A percentile compares a stretch with the other conserved stretches of the same genome.
Conservation (phyloP, 2,113 vertebrate genomes). For the Rhea pennata region DNA sequence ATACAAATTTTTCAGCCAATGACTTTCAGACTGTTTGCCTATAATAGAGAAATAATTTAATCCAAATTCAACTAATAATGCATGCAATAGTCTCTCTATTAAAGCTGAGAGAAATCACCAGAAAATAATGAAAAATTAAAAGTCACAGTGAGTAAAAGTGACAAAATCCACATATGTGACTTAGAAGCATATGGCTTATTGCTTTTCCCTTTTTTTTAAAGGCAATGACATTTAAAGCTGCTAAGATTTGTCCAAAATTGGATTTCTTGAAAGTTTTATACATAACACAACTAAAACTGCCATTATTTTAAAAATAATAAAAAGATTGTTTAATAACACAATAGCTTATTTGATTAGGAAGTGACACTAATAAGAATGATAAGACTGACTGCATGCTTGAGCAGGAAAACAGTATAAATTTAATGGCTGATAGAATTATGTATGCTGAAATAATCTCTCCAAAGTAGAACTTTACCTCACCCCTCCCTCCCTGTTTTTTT, state of each 20-base stretch:
- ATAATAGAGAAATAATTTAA: not conserved
- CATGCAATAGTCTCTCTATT: not conserved
- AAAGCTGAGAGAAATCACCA: constrained; percentile 8
- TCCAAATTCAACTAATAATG: not conserved
- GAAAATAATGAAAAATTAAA: constrained; percentile 35
- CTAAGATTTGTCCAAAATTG: not conserved
- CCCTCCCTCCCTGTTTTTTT: not conserved
- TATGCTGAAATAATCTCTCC: not conserved
- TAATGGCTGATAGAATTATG: not conserved
- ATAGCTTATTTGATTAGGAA: not conserved
- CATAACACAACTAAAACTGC: not conserved
- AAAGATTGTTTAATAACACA: not conserved
- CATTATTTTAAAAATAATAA: not conserved
- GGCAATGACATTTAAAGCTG: not conserved
- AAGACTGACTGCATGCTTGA: not conserved
- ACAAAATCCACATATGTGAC: not conserved
- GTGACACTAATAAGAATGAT: not conserved
- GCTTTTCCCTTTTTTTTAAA: constrained; percentile 9
- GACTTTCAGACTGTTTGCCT: not conserved
- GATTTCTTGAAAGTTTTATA: not conserved
- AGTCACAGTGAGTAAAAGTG: not conserved
- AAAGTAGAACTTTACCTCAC: not conserved
- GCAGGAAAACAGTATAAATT: not conserved
- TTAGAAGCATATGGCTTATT: not conserved
- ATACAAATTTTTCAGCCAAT: not conserved